Evolutionary conservation across 1,140 invertebrate species (phyloP), one percentile per base, ranked within the genome.

Genomic region (Pseudomyrmex flavicornis): DNA sequence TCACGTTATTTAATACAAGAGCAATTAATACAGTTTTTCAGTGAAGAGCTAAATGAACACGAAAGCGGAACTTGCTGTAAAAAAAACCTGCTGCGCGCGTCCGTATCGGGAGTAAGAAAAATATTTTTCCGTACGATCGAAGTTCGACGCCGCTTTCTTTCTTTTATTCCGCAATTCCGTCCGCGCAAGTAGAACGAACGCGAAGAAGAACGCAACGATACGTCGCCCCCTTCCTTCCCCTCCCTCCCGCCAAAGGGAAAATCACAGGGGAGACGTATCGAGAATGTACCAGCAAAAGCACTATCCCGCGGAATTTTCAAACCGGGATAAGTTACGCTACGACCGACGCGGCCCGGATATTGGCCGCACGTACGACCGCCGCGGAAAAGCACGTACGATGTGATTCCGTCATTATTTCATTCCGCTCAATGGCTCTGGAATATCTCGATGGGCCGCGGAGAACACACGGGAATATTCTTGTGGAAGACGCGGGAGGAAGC

Each of bases 251-350:
- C 56, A 46, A 70, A 35, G 77, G 50, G 86, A 88, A 85, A 88
- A 85, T 88, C 74, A 54, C 35, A 61, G 9, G 87, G 65, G 56
- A 84, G 63, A 85, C 80, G 58, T 88, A 85, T 74, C 63, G 61
- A 68, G 73, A 85, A 83, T 77, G 84, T 88, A 89, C 88, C 56
- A 86, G 87, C 80, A 61, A 89, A 89, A 88, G 86, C 88, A 89
- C 88, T 89, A 89, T 69, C 87, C 46, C 68, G 26, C 15, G 61
- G 76, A 86, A 89, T 88, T 89, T 82, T 86, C 75, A 65, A 84
- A 85, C 72, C 68, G 85, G 35, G 80, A 76, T 76, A 82, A 86
- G 72, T 82, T 86, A 85, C 58, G 61, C 65, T 50, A 59, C 66
- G 54, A 70, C 17, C 54, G 5, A 52, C 46, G 17, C 52, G 58